A percentile compares a stretch with the other conserved stretches of the same genome.
phyloP scores from a whole-genome alignment of 2,113 vertebrate genomes.

The Progne subis region DNA sequence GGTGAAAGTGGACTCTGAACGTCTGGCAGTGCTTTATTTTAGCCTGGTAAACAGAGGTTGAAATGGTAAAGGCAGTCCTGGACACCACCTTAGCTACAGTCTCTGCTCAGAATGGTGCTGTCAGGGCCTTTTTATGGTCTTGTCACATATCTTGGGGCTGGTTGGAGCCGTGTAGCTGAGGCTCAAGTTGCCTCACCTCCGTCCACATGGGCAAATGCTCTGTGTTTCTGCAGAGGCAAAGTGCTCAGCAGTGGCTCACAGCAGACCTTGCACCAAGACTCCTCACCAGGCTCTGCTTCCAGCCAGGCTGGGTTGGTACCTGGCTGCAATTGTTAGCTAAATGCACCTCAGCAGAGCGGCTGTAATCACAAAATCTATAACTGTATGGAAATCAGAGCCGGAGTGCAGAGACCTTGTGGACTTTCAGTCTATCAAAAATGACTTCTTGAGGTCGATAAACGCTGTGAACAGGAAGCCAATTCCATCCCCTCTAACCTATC shows the following conservation, averaged over 20 bases:
- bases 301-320: neutral
- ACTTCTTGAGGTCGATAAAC: constrained; percentile 7
- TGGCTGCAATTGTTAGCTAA: neutral
- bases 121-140: neutral
- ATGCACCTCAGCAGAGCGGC: neutral
- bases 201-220: accelerated
- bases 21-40: neutral
- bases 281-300: neutral
- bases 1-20: neutral
- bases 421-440: constrained; percentile 8
- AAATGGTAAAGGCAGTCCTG: neutral
- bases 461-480: neutral
- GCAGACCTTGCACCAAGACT: accelerated
- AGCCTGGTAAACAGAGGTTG: neutral
- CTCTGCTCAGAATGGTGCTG: neutral
- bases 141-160: neutral
- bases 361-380: constrained; percentile 35
- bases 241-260: neutral
- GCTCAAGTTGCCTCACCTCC: neutral
- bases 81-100: neutral
- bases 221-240: neutral
- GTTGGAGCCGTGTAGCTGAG: neutral
- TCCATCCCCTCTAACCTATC: neutral
- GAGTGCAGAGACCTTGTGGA: neutral
- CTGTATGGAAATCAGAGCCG: neutral